Evolutionary conservation across 2,113 vertebrate species (phyloP), one percentile per base, ranked within the genome.

Genomic region (Myiagra hebetior): DNA sequence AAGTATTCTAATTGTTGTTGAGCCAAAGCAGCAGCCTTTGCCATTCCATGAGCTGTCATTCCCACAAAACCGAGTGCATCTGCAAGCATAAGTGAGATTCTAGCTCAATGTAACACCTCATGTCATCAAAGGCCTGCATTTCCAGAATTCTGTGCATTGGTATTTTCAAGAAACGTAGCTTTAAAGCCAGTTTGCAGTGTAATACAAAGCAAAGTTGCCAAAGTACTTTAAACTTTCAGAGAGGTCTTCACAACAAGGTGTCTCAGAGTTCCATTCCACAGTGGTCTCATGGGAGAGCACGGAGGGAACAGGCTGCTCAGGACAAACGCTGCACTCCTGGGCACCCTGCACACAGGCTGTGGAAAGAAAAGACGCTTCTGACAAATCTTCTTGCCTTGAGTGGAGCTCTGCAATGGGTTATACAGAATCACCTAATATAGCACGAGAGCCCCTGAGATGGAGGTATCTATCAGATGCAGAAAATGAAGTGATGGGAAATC

Each of bases 401-500:
- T 47, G 24, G 64, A 52, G 16, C 47, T 70, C 57, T 80, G 80
- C 42, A 85, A 52, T 23, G 75, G 42, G 41, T 11, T 70, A 24
- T 70, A 78, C 69, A 89, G 67, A 77, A 47, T 74, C 52, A 72
- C 23, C 30, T 24, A 62, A 65, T 30, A 16, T 7, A 77, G 67
- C 55, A 19, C 35, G 28, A 44, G 28, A 80, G 39, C 46, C 55
- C 50, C 41, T 73, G 84, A 91, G 55, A 81, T 53, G 12, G 15
- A 57, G 5, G 8, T 70, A 46, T 89, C 56, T 70, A 46, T 89
- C 56, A 59, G 59, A 81, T 84, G 50, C 75, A 76, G 55, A 83
- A 87, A 93, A 95, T 60, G 39, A 85, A 59, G 20, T 64, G 35
- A 63, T 72, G 27, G 41, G 27, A 89, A 84, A 74, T 27, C 78